These are phyloP conservation scores for Sardinella longiceps DNA, from an alignment of 2,797 vertebrate genomes.

Conservation along the genomic window DNA sequence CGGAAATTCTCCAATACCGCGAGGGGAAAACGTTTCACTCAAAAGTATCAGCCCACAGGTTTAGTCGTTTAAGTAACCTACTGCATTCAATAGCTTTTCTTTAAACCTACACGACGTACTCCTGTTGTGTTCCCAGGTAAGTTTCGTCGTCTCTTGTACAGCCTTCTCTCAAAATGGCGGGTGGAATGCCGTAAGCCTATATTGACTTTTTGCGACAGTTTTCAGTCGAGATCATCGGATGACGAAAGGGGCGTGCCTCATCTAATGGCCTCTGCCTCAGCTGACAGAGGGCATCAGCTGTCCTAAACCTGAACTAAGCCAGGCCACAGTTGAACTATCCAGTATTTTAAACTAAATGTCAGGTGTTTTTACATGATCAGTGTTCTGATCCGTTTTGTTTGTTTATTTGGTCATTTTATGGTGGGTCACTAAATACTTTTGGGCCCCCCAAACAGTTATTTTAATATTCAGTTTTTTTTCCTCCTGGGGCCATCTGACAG, in stretches of 20 bases:
- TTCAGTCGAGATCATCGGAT: not conserved
- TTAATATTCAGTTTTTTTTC: no score
- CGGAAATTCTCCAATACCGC: conserved; percentile 22
- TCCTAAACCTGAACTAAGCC: no score
- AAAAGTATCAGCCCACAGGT: no score
- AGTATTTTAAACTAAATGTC: no score
- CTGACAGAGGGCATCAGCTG: not conserved
- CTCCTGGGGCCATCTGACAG: no score
- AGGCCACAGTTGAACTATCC: no score
- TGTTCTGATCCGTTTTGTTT: no score
- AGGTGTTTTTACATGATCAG: no score
- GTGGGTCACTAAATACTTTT: no score
- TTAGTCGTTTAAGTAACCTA: not conserved
- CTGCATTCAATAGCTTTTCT: not conserved
- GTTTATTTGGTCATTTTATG: no score
- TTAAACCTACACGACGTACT: not conserved
- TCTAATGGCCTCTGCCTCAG: no score
- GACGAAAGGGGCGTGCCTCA: conserved; percentile 2
- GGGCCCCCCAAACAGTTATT: no score
- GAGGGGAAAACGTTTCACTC: conserved; percentile 39
- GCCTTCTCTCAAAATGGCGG: not conserved
- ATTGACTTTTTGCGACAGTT: not conserved
- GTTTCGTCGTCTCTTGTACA: not conserved
- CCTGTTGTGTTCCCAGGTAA: not conserved
- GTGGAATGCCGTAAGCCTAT: not conserved